These are phyloP conservation scores for Drosophila meridionalis DNA, from an alignment of 2,888 invertebrate genomes.

Conservation along the genomic window DNA sequence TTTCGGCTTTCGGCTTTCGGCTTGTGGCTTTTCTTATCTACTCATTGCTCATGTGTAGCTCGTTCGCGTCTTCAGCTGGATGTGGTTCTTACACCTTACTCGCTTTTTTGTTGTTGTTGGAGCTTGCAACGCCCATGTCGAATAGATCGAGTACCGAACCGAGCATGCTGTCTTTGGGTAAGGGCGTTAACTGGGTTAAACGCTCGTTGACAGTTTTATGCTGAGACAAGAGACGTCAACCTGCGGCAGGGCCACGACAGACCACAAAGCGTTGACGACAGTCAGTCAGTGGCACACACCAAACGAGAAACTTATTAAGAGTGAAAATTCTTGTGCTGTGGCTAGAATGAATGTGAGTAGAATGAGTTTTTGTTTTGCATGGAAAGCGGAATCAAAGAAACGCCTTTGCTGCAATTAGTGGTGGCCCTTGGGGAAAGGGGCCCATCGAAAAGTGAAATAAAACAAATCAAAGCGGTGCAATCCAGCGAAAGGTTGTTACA, in stretches of 20 bases:
- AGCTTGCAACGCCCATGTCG: conserved; percentile 46
- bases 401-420: conserved; percentile 59
- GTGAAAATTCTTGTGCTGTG: conserved; percentile 67
- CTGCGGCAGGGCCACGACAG: conserved; percentile 18
- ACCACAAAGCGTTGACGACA: conserved; percentile 57
- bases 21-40: conserved; percentile 62
- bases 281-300: conserved; percentile 75
- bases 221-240: conserved; percentile 43
- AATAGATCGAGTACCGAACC: conserved; percentile 40
- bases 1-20: conserved; percentile 34
- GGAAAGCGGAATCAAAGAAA: conserved; percentile 57
- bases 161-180: conserved; percentile 40
- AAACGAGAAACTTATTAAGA: conserved; percentile 77
- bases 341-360: conserved; percentile 57
- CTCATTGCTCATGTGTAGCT: conserved; percentile 42
- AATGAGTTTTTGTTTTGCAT: conserved; percentile 65
- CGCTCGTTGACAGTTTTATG: conserved; percentile 76
- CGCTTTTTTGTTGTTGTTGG: conserved; percentile 26
- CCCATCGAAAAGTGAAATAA: conserved; percentile 66
- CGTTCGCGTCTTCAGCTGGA: conserved; percentile 26
- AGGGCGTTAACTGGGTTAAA: conserved; percentile 80
- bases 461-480: conserved; percentile 58
- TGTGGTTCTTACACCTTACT: conserved; percentile 69
- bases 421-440: conserved; percentile 31
- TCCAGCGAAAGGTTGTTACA: conserved; percentile 53